phyloP scores from a whole-genome alignment of 2,113 vertebrate genomes.

The Xiphorhynchus elegans region DNA sequence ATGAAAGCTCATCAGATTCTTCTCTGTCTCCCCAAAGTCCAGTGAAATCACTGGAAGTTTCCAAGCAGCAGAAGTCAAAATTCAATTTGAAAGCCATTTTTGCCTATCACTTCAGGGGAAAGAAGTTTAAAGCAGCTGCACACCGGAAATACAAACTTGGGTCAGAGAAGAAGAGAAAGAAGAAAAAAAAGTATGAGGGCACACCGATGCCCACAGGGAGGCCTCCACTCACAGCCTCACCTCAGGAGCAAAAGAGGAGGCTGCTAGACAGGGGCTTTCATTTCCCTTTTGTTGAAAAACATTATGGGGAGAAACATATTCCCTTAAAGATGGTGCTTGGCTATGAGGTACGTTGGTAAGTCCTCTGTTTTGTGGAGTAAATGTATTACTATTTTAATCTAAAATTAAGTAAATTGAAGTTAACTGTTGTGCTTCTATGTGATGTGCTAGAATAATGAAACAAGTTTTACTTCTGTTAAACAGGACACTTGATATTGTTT shows the following conservation, averaged over 20 bases:
- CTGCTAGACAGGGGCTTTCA: constrained; percentile 36
- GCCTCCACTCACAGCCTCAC: background rate
- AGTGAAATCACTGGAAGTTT: background rate
- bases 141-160: background rate
- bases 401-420: background rate
- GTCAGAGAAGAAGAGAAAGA: background rate
- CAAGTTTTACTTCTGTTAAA: background rate
- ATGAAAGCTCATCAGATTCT: constrained; percentile 45
- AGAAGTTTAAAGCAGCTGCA: constrained; percentile 4
- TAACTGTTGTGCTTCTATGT: background rate
- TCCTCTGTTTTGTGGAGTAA: background rate
- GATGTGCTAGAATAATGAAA: background rate
- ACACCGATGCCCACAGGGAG: background rate
- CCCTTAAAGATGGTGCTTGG: constrained; percentile 72
- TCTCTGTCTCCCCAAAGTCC: constrained; percentile 29
- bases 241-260: constrained; percentile 15
- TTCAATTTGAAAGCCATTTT: constrained; percentile 71
- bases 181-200: background rate
- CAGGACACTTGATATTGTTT: background rate
- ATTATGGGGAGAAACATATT: constrained; percentile 67
- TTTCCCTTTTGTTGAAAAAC: constrained; percentile 67
- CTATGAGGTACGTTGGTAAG: constrained; percentile 77
- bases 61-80: background rate
- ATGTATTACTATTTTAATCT: background rate
- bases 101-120: constrained; percentile 55